A percentile compares a stretch with the other conserved stretches of the same genome.
Evolutionary conservation across 2,113 vertebrate genomes (phyloP).

Genomic region (Halcyon malimbica): DNA sequence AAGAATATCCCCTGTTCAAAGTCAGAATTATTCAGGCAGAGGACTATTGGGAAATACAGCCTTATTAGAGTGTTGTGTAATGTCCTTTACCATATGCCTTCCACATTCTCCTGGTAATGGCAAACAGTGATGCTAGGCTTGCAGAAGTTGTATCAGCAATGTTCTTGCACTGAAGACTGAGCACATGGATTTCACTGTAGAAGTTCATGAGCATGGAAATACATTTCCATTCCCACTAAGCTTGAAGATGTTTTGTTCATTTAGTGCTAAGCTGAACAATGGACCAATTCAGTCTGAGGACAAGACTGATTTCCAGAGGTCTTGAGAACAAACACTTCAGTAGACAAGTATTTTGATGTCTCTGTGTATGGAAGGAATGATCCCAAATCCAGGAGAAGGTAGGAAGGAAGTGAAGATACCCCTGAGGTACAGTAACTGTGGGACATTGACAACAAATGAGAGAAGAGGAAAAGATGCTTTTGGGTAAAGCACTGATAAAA

Average conservation of each 20-base stretch:
- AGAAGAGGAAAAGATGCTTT: neutral
- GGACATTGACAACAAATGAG: neutral
- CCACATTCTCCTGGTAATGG: neutral
- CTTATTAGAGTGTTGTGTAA: neutral
- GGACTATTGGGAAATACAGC: neutral
- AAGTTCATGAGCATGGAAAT: neutral
- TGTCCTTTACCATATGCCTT: neutral
- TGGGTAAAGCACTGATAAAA: neutral
- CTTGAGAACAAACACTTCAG: neutral
- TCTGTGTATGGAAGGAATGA: neutral
- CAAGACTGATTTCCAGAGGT: neutral
- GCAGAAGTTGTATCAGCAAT: neutral
- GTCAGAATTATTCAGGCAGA: neutral
- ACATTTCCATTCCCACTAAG: neutral
- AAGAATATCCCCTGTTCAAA: neutral
- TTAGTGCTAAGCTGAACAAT: neutral
- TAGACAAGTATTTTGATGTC: neutral
- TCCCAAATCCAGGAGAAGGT: neutral
- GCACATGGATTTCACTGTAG: neutral
- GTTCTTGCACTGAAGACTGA: neutral
- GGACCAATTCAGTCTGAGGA: neutral
- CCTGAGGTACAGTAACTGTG: neutral
- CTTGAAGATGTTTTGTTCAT: neutral
- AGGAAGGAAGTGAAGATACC: neutral
- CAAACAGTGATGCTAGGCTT: neutral